phyloP scores from a whole-genome alignment of 2,888 invertebrate genomes.

The Chalcis sispes region DNA sequence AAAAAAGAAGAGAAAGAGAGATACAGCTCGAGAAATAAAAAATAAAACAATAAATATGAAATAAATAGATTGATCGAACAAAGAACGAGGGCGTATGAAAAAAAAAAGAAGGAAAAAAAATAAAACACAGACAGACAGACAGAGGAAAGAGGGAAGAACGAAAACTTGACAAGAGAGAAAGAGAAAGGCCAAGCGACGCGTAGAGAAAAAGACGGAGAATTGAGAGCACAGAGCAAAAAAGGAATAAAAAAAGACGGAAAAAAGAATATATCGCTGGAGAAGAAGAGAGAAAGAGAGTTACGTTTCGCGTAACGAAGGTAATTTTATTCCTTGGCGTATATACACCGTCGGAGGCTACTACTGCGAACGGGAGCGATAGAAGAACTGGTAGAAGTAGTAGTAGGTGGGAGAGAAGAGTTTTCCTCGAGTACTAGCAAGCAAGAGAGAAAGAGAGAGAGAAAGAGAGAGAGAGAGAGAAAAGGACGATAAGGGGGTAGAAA shows the following conservation, averaged over 20 bases:
- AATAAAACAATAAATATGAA: background rate
- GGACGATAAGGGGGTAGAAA: conserved; percentile 66
- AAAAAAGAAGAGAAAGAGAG: no score
- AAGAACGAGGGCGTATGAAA: background rate
- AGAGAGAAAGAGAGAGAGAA: conserved; percentile 52
- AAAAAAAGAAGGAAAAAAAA: conserved; percentile 9
- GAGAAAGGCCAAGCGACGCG: no score
- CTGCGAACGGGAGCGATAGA: background rate
- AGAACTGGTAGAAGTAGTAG: background rate
- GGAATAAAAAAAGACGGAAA: conserved; percentile 46
- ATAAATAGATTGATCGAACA: conserved; percentile 30
- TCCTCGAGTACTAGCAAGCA: conserved; percentile 34
- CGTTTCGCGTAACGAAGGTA: conserved; percentile 75
- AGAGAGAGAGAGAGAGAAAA: conserved; percentile 40
- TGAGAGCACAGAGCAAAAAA: background rate
- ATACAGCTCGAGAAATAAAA: no score
- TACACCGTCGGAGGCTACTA: conserved; percentile 59
- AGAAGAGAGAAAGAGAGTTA: conserved; percentile 65
- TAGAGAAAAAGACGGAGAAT: no score
- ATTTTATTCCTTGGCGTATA: conserved; percentile 75
- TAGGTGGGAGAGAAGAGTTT: conserved; percentile 57
- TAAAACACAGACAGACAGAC: background rate
- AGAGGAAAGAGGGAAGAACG: background rate
- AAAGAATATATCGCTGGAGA: conserved; percentile 67
- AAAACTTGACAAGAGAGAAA: no score